Conservation (phyloP, 92 coral and sea anemone genomes). For the Plumapathes pennacea region DNA sequence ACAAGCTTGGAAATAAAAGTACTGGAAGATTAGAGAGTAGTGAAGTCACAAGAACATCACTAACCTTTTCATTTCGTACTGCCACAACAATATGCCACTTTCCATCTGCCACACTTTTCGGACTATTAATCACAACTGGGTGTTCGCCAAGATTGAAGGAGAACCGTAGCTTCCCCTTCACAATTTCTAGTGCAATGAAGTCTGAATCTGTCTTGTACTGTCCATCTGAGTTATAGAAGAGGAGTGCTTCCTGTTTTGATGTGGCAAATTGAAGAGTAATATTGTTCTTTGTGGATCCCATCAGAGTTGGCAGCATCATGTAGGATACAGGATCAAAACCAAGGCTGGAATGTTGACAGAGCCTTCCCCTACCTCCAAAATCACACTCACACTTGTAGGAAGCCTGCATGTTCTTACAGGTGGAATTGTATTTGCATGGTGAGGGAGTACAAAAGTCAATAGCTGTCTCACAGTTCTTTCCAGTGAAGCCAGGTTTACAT, state of each 20-base stretch:
- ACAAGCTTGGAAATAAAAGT: neutral
- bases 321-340: conserved; percentile 83
- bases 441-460: conserved; percentile 73
- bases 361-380: conserved; percentile 71
- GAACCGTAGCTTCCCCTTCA: conserved; percentile 67
- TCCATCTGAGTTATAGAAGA: conserved; percentile 71
- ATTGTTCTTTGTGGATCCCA: conserved; percentile 67
- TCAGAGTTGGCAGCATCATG: conserved; percentile 71
- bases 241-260: conserved; percentile 52
- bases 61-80: conserved; percentile 76
- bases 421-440: conserved; percentile 71
- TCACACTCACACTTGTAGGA: conserved; percentile 76
- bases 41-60: neutral
- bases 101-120: conserved; percentile 73
- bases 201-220: conserved; percentile 51
- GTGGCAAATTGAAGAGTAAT: conserved; percentile 85
- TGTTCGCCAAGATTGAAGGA: conserved; percentile 87
- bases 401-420: conserved; percentile 54
- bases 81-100: conserved; percentile 82
- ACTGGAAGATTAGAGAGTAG: neutral
- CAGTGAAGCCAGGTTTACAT: conserved; percentile 78
- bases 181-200: conserved; percentile 80
- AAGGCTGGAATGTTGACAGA: conserved; percentile 76
- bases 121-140: conserved; percentile 51
- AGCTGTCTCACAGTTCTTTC: conserved; percentile 71